Base-by-base conservation (phyloP, 2,797 vertebrate genomes). In the Bradypodion pumilum region DNA sequence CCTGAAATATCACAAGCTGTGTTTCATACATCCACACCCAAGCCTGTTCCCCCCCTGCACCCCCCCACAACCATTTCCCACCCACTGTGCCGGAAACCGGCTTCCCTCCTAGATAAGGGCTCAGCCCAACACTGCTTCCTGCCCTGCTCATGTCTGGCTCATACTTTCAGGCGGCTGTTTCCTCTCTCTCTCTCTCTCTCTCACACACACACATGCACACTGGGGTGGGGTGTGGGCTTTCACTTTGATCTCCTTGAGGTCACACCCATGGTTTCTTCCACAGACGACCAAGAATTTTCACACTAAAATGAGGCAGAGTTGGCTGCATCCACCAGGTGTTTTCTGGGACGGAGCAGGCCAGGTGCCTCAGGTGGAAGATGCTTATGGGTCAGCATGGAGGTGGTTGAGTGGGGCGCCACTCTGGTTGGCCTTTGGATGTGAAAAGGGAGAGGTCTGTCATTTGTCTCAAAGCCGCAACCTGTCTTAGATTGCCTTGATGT, bases 41-140 rank as follows among this genome's bases (percentile, higher is more conserved):
- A 15, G 1, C 40, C 15, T 16, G 27, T 8, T 15, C 25, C 42
- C 1, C 19, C 2, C 29, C n/a, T 82, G 19, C 29, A 32, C 4
- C 10, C 5, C 27, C 62, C 4, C 5, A 21, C 19, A 52, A 15
- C 49, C 1, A 49, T 59, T 35, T 37, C 59, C 40, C 29, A 12
- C n/a, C 19, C 37, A 7, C 4, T 66, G 12, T 44, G 15, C 62
- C 78, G 62, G 78, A 85, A 78, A 68, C 52, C 69, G 0, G 35
- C 72, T 74, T 76, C 68, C 79, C 62, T 49, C 59, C 32, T 40
- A 2, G 65, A 76, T 80, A 80, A 76, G 72, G 3, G 7, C 21
- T 29, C 62, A 27, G 29, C 56, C 79, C 27, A 32, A 74, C 29
- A 16, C 21, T 5, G 65, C 74, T 87, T 87, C 81, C 86, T 87